Percentiles rank a stretch among this genome's conserved stretches.
phyloP scores from a whole-genome alignment of 2,888 invertebrate species.

The Scelioninae gen. 2 region DNA sequence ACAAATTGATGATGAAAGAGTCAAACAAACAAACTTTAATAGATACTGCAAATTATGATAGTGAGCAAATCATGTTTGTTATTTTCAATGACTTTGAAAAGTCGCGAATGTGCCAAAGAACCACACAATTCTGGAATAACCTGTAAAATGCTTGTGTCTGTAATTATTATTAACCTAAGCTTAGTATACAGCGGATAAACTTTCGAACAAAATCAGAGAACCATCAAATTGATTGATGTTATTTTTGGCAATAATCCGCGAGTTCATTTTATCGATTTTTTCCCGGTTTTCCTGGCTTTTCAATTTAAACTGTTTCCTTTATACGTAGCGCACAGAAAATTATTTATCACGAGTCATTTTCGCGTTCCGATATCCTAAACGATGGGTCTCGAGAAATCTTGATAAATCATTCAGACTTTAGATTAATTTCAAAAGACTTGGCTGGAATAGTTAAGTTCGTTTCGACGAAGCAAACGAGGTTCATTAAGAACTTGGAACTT shows the following conservation, averaged over 20 bases:
- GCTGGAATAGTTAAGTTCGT: background rate
- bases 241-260: slow-evolving; percentile 38
- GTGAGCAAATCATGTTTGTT: slow-evolving; percentile 48
- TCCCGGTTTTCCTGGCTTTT: slow-evolving; percentile 4
- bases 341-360: background rate
- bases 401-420: background rate
- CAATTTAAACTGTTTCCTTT: slow-evolving; percentile 8
- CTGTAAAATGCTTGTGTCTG: slow-evolving; percentile 40
- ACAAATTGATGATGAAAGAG: slow-evolving; percentile 25
- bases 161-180: slow-evolving; percentile 47
- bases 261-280: slow-evolving; percentile 7
- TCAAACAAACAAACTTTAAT: slow-evolving; percentile 4
- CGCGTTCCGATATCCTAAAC: background rate
- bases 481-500: too few relatives aligned
- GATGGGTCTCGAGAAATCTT: too few relatives aligned
- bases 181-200: slow-evolving; percentile 25
- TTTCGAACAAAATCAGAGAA: slow-evolving; percentile 28
- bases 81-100: slow-evolving; percentile 53
- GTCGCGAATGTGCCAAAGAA: slow-evolving; percentile 59
- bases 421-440: slow-evolving; percentile 1
- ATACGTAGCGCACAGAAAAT: slow-evolving; percentile 3
- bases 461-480: slow-evolving; percentile 5
- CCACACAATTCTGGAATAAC: slow-evolving; percentile 29
- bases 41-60: slow-evolving; percentile 40
- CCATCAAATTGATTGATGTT: slow-evolving; percentile 37